These are phyloP conservation scores for Pseudomyrmex concolor DNA, from an alignment of 1,140 invertebrate genomes.

Conservation along the genomic window DNA sequence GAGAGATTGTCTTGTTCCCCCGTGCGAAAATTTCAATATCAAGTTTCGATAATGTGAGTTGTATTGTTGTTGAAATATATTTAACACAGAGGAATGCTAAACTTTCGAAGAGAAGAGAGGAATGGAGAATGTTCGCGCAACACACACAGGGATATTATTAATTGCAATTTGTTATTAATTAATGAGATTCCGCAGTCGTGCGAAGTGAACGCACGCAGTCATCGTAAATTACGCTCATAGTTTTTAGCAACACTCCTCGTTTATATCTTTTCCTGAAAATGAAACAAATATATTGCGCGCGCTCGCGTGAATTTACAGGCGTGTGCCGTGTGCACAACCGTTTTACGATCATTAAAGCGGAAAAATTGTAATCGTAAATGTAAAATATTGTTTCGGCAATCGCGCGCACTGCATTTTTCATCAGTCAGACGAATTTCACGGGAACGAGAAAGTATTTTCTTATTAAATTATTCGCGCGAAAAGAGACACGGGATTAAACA, in stretches of 20 bases:
- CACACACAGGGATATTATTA: background rate
- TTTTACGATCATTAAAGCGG: conserved; percentile 42
- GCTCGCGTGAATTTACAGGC: conserved; percentile 13
- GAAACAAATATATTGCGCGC: conserved; percentile 6
- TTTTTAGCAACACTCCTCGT: background rate
- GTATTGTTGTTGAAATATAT: background rate
- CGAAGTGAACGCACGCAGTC: background rate
- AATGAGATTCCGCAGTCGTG: background rate
- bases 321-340: background rate
- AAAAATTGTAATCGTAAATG: conserved; percentile 56
- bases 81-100: conserved; percentile 10
- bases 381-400: conserved; percentile 53
- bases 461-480: conserved; percentile 41
- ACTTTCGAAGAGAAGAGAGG: background rate
- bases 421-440: background rate
- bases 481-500: conserved; percentile 13
- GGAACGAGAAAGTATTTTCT: conserved; percentile 12
- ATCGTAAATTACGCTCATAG: too few relatives aligned
- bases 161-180: conserved; percentile 19
- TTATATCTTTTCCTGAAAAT: conserved; percentile 22
- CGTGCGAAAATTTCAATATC: conserved; percentile 31
- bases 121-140: background rate
- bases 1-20: too few relatives aligned
- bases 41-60: background rate
- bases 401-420: conserved; percentile 29